Percentiles rank a stretch among this genome's conserved stretches.
These are phyloP conservation scores for Zenarchopterus dispar DNA, from an alignment of 2,797 vertebrate species.

Conservation along the genomic window DNA sequence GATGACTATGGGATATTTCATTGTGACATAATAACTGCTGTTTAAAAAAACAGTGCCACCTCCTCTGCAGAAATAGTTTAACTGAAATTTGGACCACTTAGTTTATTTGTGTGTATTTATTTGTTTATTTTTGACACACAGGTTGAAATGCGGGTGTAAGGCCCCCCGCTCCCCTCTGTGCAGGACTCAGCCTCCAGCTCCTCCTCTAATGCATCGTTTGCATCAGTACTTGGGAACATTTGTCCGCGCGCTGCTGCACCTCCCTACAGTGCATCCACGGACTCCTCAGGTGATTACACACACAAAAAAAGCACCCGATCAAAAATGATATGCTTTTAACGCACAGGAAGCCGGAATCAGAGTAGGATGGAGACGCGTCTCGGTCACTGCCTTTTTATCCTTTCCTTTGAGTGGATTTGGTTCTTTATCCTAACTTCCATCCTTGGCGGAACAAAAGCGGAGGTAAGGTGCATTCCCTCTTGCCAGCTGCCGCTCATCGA, in stretches of 20 bases:
- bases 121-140: slow-evolving; percentile 19
- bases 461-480: slow-evolving; percentile 83
- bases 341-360: slow-evolving; percentile 40
- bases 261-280: slow-evolving; percentile 63
- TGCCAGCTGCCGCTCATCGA: slow-evolving; percentile 67
- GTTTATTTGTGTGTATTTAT: neutral
- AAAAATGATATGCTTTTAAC: slow-evolving; percentile 54
- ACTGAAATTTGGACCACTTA: slow-evolving; percentile 25
- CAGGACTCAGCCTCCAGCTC: slow-evolving; percentile 76
- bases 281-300: slow-evolving; percentile 68
- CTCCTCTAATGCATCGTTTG: slow-evolving; percentile 79
- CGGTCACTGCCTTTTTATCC: slow-evolving; percentile 51
- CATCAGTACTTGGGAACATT: slow-evolving; percentile 78
- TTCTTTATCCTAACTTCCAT: slow-evolving; percentile 75
- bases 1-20: slow-evolving; percentile 24
- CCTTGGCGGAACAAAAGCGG: slow-evolving; percentile 77
- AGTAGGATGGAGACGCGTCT: slow-evolving; percentile 76
- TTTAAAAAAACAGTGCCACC: slow-evolving; percentile 26
- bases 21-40: slow-evolving; percentile 7
- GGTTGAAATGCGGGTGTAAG: slow-evolving; percentile 53
- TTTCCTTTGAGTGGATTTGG: slow-evolving; percentile 73
- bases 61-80: slow-evolving; percentile 29
- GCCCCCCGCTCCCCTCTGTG: slow-evolving; percentile 58
- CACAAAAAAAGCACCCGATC: slow-evolving; percentile 26
- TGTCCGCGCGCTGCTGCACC: slow-evolving; percentile 70